Evolutionary conservation across 2,797 vertebrate species (phyloP).

Genomic region (Sebastes taczanowskii): DNA sequence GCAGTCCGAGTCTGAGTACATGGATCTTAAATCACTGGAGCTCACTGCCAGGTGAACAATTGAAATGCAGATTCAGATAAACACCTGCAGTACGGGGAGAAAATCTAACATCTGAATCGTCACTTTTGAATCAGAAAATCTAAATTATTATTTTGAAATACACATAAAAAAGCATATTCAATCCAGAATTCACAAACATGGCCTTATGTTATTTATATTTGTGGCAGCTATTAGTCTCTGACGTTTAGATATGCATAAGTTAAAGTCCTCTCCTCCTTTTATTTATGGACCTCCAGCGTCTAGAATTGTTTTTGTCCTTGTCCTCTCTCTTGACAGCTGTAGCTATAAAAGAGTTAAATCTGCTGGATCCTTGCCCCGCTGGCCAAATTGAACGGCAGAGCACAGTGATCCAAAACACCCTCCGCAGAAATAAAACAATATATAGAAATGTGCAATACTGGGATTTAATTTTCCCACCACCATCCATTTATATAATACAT

Average conservation of each 20-base stretch:
- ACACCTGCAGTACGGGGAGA: not conserved
- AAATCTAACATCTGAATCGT: not conserved
- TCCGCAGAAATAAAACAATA: constrained; percentile 85
- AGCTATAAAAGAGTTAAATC: constrained; percentile 76
- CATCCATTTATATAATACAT: constrained; percentile 88
- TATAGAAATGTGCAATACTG: constrained; percentile 84
- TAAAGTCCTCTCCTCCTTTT: constrained; percentile 15
- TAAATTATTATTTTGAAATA: not conserved
- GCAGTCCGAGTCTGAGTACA: constrained; percentile 33
- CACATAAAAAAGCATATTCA: constrained; percentile 3
- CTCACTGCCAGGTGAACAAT: constrained; percentile 48
- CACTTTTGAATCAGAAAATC: not conserved
- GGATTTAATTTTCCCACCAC: constrained; percentile 84
- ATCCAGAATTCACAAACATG: not conserved
- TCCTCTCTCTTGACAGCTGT: constrained; percentile 59
- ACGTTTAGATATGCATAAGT: constrained; percentile 12
- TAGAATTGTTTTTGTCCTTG: constrained; percentile 62
- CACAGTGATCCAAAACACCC: constrained; percentile 81
- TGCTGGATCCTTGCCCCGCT: constrained; percentile 71
- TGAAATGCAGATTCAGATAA: constrained; percentile 9
- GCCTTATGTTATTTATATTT: constrained; percentile 1
- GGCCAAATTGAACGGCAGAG: constrained; percentile 73
- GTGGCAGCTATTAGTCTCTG: not conserved
- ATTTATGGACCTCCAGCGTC: constrained; percentile 18
- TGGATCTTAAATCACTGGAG: constrained; percentile 61